Evolutionary conservation across 2,888 invertebrate genomes (phyloP), one percentile per base, ranked within the genome.

Genomic region (Cetonia aurata): DNA sequence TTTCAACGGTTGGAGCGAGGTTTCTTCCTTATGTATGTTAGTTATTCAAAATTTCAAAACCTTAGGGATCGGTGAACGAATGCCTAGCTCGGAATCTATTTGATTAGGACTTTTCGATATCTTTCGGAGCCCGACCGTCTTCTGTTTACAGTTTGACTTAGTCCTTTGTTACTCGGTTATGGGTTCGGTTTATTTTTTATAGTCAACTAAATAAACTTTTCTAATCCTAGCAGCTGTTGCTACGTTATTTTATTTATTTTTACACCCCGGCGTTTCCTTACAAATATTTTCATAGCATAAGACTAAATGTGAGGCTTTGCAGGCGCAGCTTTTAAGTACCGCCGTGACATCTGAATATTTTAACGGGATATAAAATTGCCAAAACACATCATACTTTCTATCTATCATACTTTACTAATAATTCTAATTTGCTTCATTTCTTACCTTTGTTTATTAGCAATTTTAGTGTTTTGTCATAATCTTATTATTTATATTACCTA

Each of bases 31-130:
- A 53, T 25, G 53, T 53, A 25, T 25, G 55, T 55, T n/a, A 3
- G 1, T 12, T 31, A 55, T 55, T 55, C 55, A 55, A 55, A 37
- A 55, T 55, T 55, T 55, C n/a, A 55, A 13, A 33, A 15, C 37
- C 55, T 56, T 37, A 37, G 33, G 55, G 15, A 56, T 19, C 37
- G 19, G 42, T 57, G 15, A 19, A 42, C 42, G 25, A 15, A 9
- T 57, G 12, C 12, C 37, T 42, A 12, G 57, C 42, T 4, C 25
- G 42, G 19, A 19, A 57, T 19, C 6, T 74, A 71, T 75, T 75
- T 75, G 75, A 75, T 73, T 73, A 75, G 75, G 75, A 66, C 72
- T 44, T 66, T 62, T 67, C 67, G 67, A 72, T 66, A 72, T 70
- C 66, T 69, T 72, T 73, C 70, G 70, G 72, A 70, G 50, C 41